These are phyloP conservation scores for Druon quercuslanigerum DNA, from an alignment of 1,140 invertebrate species.

Conservation along the genomic window DNA sequence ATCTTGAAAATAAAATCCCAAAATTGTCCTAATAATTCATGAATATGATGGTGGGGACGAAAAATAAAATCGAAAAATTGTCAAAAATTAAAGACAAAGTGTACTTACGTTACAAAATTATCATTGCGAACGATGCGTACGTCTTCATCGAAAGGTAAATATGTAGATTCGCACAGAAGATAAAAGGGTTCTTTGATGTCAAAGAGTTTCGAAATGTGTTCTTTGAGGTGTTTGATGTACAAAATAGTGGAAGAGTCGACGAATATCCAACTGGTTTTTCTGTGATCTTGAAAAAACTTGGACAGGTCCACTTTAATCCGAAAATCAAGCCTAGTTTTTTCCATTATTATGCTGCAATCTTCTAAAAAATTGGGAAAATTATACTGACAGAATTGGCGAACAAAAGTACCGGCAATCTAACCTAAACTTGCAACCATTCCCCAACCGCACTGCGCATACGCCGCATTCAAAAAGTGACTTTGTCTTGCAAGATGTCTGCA, in stretches of 20 bases:
- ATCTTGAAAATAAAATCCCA: too few species aligned
- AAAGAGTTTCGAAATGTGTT: slow-evolving; percentile 57
- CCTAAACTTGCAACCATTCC: not conserved
- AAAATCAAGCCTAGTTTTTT: slow-evolving; percentile 50
- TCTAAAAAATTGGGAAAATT: too few species aligned
- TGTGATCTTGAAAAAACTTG: slow-evolving; percentile 54
- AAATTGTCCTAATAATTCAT: too few species aligned
- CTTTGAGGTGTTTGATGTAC: slow-evolving; percentile 49
- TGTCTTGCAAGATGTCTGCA: too few species aligned
- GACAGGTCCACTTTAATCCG: slow-evolving; percentile 61
- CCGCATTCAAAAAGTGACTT: too few species aligned
- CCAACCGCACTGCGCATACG: too few species aligned
- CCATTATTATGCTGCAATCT: not conserved
- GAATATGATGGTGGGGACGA: too few species aligned
- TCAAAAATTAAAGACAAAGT: not conserved
- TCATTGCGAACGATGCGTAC: slow-evolving; percentile 53
- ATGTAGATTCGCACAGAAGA: slow-evolving; percentile 51
- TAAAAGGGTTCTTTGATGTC: slow-evolving; percentile 58
- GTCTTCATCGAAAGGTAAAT: slow-evolving; percentile 63
- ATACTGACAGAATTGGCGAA: too few species aligned
- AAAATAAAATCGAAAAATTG: too few species aligned
- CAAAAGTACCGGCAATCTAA: not conserved
- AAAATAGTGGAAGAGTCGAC: slow-evolving; percentile 53
- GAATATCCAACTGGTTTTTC: slow-evolving; percentile 58
- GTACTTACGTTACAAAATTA: slow-evolving; percentile 51